Conservation (phyloP, 2,888 invertebrate species). For the Monopis laevigella region DNA sequence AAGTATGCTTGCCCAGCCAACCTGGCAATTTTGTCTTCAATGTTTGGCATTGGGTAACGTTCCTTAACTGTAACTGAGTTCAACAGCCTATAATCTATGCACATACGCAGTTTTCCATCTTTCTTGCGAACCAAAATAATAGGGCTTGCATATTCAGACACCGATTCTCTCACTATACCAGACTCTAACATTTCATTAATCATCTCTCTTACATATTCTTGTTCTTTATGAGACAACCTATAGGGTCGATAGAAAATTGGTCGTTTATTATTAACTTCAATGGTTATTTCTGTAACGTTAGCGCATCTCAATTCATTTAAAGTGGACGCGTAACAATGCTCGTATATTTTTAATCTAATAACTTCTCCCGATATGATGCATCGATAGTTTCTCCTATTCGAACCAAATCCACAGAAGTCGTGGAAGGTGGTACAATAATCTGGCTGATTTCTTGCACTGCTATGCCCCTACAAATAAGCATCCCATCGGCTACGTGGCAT, state of each 20-base stretch:
- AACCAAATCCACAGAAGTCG: too few species aligned
- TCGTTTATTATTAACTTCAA: conserved; percentile 17
- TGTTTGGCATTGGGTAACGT: conserved; percentile 19
- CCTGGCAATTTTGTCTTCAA: conserved; percentile 20
- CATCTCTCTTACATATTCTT: conserved; percentile 20
- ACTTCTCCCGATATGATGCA: conserved; percentile 7
- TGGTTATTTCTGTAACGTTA: conserved; percentile 18
- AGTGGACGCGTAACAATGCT: conserved; percentile 20
- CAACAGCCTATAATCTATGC: conserved; percentile 19
- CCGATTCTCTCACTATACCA: conserved; percentile 20
- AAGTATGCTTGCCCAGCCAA: conserved; percentile 19
- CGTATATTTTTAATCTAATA: conserved; percentile 4
- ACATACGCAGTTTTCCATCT: conserved; percentile 15
- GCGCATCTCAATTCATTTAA: conserved; percentile 19
- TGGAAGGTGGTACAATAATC: too few species aligned
- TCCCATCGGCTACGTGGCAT: neutral
- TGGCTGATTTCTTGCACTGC: too few species aligned
- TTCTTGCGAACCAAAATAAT: conserved; percentile 20
- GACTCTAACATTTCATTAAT: conserved; percentile 21
- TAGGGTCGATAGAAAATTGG: conserved; percentile 23
- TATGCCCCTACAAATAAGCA: too few species aligned
- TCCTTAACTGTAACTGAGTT: conserved; percentile 21
- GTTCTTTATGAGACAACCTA: conserved; percentile 19
- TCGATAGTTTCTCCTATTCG: conserved; percentile 6
- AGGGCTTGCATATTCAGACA: conserved; percentile 21